Percentiles rank a stretch among this genome's conserved stretches.
phyloP scores from a whole-genome alignment of 1,140 invertebrate genomes.

The Riptortus pedestris region DNA sequence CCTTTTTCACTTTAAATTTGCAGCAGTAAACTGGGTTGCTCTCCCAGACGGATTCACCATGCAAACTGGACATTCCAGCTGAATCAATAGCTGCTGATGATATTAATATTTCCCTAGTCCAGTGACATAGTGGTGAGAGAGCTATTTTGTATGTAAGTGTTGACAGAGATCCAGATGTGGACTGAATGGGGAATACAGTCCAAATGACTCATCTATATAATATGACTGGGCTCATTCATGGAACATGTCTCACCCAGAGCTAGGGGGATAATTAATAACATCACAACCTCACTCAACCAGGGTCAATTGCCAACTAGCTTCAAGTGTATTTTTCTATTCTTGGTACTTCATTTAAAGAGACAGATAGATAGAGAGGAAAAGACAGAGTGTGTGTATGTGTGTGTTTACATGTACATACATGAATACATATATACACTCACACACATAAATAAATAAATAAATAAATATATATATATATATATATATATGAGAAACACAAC shows the following conservation, averaged over 20 bases:
- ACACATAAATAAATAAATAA: neutral
- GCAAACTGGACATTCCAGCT: too few species aligned
- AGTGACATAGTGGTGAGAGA: neutral
- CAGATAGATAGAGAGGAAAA: neutral
- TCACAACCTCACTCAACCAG: neutral
- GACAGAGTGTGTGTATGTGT: neutral
- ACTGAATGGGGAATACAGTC: neutral
- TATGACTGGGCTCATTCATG: constrained; percentile 12
- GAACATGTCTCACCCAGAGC: neutral
- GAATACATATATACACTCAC: neutral
- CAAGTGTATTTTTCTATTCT: neutral
- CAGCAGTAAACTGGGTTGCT: constrained; percentile 18
- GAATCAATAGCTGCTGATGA: neutral
- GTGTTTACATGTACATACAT: neutral
- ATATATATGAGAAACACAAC: too few species aligned
- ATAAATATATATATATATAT: neutral
- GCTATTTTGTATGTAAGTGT: neutral
- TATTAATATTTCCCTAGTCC: neutral
- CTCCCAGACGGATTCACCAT: constrained; percentile 12
- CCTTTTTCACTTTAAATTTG: neutral
- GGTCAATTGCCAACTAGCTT: constrained; percentile 11
- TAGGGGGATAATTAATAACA: neutral
- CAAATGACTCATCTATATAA: neutral
- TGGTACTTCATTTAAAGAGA: neutral
- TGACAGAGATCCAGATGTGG: neutral